A percentile compares a stretch with the other conserved stretches of the same genome.
phyloP scores from a whole-genome alignment of 2,113 vertebrate genomes.

The Falco punctatus region DNA sequence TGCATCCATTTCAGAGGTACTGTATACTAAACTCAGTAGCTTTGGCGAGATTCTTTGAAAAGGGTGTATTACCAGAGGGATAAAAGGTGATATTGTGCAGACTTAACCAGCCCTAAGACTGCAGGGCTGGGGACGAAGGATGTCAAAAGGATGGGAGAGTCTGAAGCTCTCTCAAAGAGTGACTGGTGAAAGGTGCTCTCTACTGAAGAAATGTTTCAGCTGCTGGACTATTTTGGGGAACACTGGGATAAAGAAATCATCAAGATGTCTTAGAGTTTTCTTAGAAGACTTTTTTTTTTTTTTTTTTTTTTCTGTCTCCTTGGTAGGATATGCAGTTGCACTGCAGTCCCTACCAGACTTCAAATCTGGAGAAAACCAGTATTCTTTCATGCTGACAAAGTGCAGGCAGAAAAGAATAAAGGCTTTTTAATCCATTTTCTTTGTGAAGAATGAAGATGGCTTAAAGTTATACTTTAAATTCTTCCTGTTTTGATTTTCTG shows the following conservation, averaged over 20 bases:
- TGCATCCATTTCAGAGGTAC: neutral
- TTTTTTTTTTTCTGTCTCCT: neutral
- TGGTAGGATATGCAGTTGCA: neutral
- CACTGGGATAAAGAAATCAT: neutral
- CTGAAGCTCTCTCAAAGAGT: neutral
- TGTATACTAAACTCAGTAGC: neutral
- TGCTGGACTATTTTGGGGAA: neutral
- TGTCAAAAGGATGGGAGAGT: neutral
- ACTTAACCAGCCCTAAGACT: neutral
- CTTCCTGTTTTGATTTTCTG: conserved; percentile 13
- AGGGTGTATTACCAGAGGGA: neutral
- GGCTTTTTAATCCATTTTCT: neutral
- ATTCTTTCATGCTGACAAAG: neutral
- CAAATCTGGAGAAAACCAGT: neutral
- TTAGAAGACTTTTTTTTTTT: neutral
- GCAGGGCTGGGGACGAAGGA: neutral
- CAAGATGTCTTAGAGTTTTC: neutral
- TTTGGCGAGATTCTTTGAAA: neutral
- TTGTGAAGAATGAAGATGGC: neutral
- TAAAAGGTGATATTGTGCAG: neutral
- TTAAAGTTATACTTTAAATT: neutral
- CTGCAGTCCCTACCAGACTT: neutral
- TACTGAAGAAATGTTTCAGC: neutral
- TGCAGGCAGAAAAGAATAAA: neutral
- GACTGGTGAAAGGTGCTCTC: neutral